Evolutionary conservation across 1,140 invertebrate species (phyloP), one percentile per base, ranked within the genome.

Genomic region (Hydropsyche tenuis): DNA sequence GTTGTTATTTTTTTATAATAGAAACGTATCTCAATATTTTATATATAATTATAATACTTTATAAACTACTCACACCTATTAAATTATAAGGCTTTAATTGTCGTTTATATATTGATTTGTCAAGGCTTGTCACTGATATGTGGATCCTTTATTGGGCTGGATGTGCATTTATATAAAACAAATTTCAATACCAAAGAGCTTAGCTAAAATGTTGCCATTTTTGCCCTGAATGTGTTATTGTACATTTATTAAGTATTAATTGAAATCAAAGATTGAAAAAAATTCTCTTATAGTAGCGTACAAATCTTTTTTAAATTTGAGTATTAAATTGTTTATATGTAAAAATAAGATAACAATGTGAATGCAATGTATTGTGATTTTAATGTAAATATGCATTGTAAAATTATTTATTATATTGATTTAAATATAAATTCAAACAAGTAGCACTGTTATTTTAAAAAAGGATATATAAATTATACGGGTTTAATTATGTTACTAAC

Each of bases 101-200:
- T 77, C 68, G 12, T 60, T 60, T 60, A 14, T 60, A 60, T 60
- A 12, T 60, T 27, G 56, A 60, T 60, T 60, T 60, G 56, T 66
- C 46, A 60, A 73, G 46, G 20, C 20, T 70, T 48, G 16, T 3
- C 27, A 37, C 42, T 37, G 42, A 48, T 46, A 22, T 46, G 12
- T 45, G 20, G 5, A 42, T 64, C 16, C 42, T 16, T 42, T 64
- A 20, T 42, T 18, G 72, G 46, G 51, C 22, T 56, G 46, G 70
- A 73, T 69, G 72, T 70, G 76, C 76, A 77, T 77, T 70, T 37
- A 12, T 51, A 22, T 70, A 65, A 73, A 73, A 77, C 76, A 77
- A 77, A 77, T 73, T 56, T 64, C 73, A 74, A 77, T 74, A 70
- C 76, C 76, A 77, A 77, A 77, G 76, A 77, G 70, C 73, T 74